Evolutionary conservation across 2,888 invertebrate genomes (phyloP), one percentile per base, ranked within the genome.

Genomic region (Carcina quercana): DNA sequence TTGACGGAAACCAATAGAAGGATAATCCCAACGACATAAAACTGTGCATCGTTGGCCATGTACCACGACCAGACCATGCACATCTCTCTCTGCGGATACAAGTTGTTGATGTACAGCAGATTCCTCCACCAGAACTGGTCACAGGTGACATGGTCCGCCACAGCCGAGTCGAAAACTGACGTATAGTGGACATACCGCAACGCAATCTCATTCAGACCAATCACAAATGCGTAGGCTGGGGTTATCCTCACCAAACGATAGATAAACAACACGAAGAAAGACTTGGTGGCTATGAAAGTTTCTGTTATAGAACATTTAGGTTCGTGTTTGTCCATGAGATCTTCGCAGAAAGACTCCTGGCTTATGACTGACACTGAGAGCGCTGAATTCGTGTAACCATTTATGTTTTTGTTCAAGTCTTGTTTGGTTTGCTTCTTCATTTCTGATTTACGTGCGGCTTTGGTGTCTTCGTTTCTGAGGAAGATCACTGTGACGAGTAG

Each of bases 21-120:
- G 36, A 91, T 69, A 11, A 88, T 86, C 13, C 91, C 90, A 45
- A 92, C 83, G 4, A 90, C 82, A 59, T 91, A 92, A 65, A 92
- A 92, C 65, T 92, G 92, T 37, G 91, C 91, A 55, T 92, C 92
- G 51, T 92, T 92, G 5, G 92, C 90, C 85, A 93, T 89, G 51
- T 93, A 93, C 92, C 92, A 93, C 27, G 91, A 90, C 92, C 92
- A 93, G 35, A 91, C 85, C 91, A 93, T 91, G 62, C 92, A 93
- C 85, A 91, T 91, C 57, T 93, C 92, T 13, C 84, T 79, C 58
- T 90, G 88, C 0, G 91, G 90, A 61, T 86, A 94, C 59, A 92
- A 86, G 55, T 93, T 94, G 67, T 94, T 93, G 53, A 94, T 90
- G 61, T 93, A 94, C 10, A 94, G 76, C n/a, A 91, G 85, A 56